Evolutionary conservation across 2,797 vertebrate species (phyloP).

Genomic region (Cheirogaleus major): DNA sequence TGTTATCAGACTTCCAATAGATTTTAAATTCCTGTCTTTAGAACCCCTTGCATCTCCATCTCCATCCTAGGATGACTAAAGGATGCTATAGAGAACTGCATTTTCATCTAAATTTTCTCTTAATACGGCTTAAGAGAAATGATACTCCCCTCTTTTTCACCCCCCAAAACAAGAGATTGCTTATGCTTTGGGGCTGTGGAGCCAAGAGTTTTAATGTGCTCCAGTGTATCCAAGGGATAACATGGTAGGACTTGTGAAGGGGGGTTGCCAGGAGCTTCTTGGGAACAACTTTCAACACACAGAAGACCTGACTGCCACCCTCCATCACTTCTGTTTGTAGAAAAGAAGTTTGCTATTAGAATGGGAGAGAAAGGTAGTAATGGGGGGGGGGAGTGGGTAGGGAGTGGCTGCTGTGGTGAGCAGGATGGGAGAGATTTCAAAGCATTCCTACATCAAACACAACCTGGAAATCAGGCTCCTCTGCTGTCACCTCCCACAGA

Average conservation of each 20-base stretch:
- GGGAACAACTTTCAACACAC: constrained; percentile 42
- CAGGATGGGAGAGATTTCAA: constrained; percentile 70
- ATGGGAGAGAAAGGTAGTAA: constrained; percentile 35
- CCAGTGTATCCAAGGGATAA: not conserved
- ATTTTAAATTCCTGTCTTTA: constrained; percentile 3
- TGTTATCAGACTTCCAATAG: not conserved
- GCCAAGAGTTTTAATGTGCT: constrained; percentile 9
- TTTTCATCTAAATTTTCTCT: not conserved
- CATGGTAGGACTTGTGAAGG: not conserved
- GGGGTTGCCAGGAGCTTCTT: not conserved
- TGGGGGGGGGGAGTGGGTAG: not conserved
- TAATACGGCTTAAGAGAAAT: constrained; percentile 19
- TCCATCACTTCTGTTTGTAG: constrained; percentile 12
- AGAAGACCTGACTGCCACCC: constrained; percentile 15
- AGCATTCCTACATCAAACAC: constrained; percentile 78
- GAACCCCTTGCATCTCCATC: not conserved
- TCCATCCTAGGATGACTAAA: not conserved
- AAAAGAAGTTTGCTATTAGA: constrained; percentile 10
- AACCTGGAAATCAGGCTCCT: constrained; percentile 42
- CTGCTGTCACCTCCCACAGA: constrained; percentile 58
- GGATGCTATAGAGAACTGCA: not conserved
- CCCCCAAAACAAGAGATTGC: not conserved
- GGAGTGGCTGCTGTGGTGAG: not conserved
- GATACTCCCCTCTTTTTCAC: not conserved
- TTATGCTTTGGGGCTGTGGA: not conserved